Conservation (phyloP, 2,888 invertebrate genomes). For the Dendrolimus houi region DNA sequence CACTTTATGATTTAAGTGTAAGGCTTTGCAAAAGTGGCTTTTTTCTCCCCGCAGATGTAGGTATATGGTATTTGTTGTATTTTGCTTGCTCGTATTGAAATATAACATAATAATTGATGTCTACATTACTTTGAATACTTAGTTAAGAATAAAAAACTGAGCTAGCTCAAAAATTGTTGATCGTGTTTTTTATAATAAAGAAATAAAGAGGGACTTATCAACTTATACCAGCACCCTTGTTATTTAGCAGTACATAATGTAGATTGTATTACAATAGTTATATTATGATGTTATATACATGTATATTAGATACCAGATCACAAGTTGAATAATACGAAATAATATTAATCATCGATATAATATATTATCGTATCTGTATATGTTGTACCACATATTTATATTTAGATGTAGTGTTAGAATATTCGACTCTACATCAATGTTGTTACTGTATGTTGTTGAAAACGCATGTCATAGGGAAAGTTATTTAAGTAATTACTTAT, state of each 20-base stretch:
- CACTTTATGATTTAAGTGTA: no score
- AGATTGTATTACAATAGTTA: not conserved
- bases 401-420: constrained; percentile 27
- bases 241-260: not conserved
- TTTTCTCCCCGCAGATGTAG: no score
- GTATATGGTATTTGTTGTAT: no score
- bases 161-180: not conserved
- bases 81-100: no score
- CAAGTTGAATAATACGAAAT: constrained; percentile 32
- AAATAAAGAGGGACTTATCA: not conserved
- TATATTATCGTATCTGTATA: constrained; percentile 49
- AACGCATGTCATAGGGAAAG: constrained; percentile 59
- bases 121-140: no score
- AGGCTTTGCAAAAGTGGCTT: no score
- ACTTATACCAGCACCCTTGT: not conserved
- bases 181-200: not conserved
- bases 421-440: constrained; percentile 45
- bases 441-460: constrained; percentile 52
- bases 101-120: no score
- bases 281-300: not conserved
- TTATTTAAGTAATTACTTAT: constrained; percentile 36
- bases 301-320: constrained; percentile 36
- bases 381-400: constrained; percentile 51
- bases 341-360: constrained; percentile 33
- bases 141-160: no score